Evolutionary conservation across 2,113 vertebrate genomes (phyloP).

Genomic region (Cyphomyrus plagiostoma): DNA sequence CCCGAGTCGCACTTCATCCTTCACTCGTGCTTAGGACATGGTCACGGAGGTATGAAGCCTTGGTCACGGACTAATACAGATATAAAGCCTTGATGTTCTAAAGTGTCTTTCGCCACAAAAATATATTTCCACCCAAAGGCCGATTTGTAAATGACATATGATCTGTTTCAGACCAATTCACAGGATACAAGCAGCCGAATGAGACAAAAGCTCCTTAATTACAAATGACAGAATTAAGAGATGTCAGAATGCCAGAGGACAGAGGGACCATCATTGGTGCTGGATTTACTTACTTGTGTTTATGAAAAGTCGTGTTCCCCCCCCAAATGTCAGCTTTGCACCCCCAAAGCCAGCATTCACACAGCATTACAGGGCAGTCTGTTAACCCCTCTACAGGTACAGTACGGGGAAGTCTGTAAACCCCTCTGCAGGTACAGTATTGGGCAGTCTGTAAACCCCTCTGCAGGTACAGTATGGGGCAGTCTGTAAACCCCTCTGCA

Average conservation of each 20-base stretch:
- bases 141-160: neutral
- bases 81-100: neutral
- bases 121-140: neutral
- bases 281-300: constrained; percentile 9
- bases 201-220: neutral
- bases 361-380: neutral
- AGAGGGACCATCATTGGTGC: neutral
- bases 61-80: neutral
- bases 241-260: neutral
- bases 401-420: too few relatives aligned
- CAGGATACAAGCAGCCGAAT: neutral
- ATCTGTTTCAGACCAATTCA: neutral
- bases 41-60: neutral
- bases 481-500: too few relatives aligned
- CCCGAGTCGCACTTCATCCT: neutral
- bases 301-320: constrained; percentile 16
- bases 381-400: neutral
- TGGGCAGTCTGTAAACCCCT: neutral
- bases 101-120: neutral
- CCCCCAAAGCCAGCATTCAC: constrained; percentile 12
- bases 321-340: constrained; percentile 33
- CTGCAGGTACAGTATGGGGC: neutral
- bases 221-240: neutral
- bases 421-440: neutral
- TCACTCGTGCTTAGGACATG: neutral